Conservation (phyloP, 2,888 invertebrate genomes). For the Perizoma flavofasciatum region DNA sequence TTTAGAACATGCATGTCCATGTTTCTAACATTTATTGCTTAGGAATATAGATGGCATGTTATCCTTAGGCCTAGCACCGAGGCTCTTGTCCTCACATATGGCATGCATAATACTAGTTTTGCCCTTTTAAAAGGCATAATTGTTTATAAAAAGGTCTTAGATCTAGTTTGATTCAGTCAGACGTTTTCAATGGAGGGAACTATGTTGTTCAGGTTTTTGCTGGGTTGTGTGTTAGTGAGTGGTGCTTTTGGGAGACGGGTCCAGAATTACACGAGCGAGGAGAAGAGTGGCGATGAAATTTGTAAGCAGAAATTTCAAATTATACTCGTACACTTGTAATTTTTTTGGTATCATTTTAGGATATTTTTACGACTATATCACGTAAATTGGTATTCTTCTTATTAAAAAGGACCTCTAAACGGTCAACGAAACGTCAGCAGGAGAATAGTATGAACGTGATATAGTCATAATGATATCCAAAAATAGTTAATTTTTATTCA, state of each 20-base stretch:
- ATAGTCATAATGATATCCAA: no score
- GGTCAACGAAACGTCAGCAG: no score
- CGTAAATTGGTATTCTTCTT: no score
- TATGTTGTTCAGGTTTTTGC: slow-evolving; percentile 48
- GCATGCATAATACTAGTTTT: slow-evolving; percentile 47
- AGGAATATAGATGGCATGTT: slow-evolving; percentile 24
- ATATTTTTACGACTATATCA: no score
- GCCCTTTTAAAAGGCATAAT: slow-evolving; percentile 67
- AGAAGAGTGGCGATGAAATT: slow-evolving; percentile 39
- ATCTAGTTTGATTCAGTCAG: slow-evolving; percentile 44
- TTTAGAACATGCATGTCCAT: slow-evolving; percentile 2
- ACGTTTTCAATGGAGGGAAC: slow-evolving; percentile 40
- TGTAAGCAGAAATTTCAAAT: slow-evolving; percentile 33
- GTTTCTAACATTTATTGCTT: slow-evolving; percentile 10
- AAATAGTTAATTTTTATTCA: no score
- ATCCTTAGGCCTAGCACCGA: slow-evolving; percentile 41
- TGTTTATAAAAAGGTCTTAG: slow-evolving; percentile 54
- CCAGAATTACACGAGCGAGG: slow-evolving; percentile 46
- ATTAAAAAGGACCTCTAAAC: no score
- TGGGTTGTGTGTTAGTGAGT: slow-evolving; percentile 49
- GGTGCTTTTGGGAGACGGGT: slow-evolving; percentile 50
- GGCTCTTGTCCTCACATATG: slow-evolving; percentile 59
- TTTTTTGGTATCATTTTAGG: not conserved
- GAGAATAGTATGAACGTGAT: no score
- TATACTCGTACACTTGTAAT: no score